A percentile compares a stretch with the other conserved stretches of the same genome.
Evolutionary conservation across 1,140 invertebrate species (phyloP).

Genomic region (Telenomus remus): DNA sequence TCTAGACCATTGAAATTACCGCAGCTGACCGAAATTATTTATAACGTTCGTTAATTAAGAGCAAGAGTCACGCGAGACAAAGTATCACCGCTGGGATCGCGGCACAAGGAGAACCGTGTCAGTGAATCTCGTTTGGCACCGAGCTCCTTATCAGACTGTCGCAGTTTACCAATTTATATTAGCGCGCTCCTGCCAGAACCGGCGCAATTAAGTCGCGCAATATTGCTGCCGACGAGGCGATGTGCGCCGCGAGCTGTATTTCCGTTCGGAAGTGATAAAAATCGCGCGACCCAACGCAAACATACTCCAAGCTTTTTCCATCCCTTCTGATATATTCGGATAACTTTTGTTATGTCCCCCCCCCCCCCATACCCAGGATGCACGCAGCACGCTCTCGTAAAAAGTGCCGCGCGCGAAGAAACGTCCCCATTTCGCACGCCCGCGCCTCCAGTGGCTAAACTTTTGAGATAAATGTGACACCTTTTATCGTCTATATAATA

Average conservation of each 20-base stretch:
- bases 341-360: slow-evolving; percentile 51
- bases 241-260: neutral
- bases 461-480: slow-evolving; percentile 71
- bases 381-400: slow-evolving; percentile 43
- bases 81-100: slow-evolving; percentile 27
- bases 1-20: slow-evolving; percentile 49
- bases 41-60: slow-evolving; percentile 70
- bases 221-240: slow-evolving; percentile 3
- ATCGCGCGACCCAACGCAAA: neutral
- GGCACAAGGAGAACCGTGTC: slow-evolving; percentile 25
- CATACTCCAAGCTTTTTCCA: slow-evolving; percentile 33
- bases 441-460: slow-evolving; percentile 63
- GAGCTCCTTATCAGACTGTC: slow-evolving; percentile 57
- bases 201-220: slow-evolving; percentile 61
- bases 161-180: slow-evolving; percentile 35
- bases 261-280: slow-evolving; percentile 7
- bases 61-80: slow-evolving; percentile 58
- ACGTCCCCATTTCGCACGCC: slow-evolving; percentile 56
- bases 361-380: slow-evolving; percentile 3
- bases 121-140: slow-evolving; percentile 58
- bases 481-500: slow-evolving; percentile 72
- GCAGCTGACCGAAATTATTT: slow-evolving; percentile 68
- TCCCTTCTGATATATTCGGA: slow-evolving; percentile 39
- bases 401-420: slow-evolving; percentile 60
- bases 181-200: slow-evolving; percentile 61